Evolutionary conservation across 23 tunicate genomes (phyloP).

Genomic region (Aplidium turbinatum): DNA sequence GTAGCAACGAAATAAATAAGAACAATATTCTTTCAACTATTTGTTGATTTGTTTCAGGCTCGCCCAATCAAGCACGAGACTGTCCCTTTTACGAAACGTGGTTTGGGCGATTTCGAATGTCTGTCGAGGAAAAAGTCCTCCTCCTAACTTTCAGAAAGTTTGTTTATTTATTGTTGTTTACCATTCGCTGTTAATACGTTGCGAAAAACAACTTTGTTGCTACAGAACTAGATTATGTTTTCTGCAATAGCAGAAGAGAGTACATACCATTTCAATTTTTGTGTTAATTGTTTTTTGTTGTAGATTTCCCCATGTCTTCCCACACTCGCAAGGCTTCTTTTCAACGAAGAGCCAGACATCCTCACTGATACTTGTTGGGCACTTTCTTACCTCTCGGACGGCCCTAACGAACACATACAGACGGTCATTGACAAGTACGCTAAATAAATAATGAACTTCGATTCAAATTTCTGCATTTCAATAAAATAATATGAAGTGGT

Average conservation of each 20-base stretch:
- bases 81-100: constrained; percentile 72
- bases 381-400: constrained; percentile 85
- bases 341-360: constrained; percentile 66
- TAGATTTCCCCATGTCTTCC: constrained; percentile 75
- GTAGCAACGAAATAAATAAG: too few relatives aligned
- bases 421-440: constrained; percentile 75
- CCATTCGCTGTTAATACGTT: too few relatives aligned
- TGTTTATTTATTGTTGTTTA: constrained; percentile 1
- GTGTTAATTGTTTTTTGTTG: background rate
- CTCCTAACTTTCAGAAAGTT: constrained; percentile 83
- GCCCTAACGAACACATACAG: constrained; percentile 78
- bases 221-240: too few relatives aligned
- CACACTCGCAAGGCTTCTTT: constrained; percentile 55
- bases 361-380: constrained; percentile 95
- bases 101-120: constrained; percentile 98
- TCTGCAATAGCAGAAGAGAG: too few relatives aligned
- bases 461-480: too few relatives aligned
- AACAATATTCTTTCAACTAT: too few relatives aligned
- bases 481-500: too few relatives aligned
- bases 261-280: too few relatives aligned
- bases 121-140: constrained; percentile 92
- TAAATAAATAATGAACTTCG: too few relatives aligned
- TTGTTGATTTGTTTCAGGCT: constrained; percentile 23
- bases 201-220: too few relatives aligned
- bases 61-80: constrained; percentile 41